Evolutionary conservation across 1,140 invertebrate species (phyloP), one percentile per base, ranked within the genome.

Genomic region (Eriosoma lanigerum): DNA sequence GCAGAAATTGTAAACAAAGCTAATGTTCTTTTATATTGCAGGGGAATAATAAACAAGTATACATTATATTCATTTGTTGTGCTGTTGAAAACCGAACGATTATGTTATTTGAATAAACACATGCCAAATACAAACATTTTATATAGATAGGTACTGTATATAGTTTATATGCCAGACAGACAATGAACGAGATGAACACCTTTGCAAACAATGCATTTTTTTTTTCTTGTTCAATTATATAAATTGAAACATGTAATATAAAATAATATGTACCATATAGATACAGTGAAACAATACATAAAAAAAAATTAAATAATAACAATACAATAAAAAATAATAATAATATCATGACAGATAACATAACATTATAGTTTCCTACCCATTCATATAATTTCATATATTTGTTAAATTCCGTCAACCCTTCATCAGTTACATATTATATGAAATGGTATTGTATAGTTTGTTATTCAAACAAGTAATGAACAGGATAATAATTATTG

Each of bases 101-200:
- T 75, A 75, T 75, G 72, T 78, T 78, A 60, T 58, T 78, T 60
- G 75, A 78, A 78, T 78, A 78, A 78, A 78, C 75, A 78, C 56
- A 78, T 26, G 56, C 54, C 72, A 58, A 76, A 76, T 52, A 76
- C 72, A 76, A 76, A 54, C 50, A 76, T 76, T 56, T 52, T 56
- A 58, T 44, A 76, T n/a, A n/a, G n/a, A n/a, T n/a, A n/a, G 9
- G 32, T 48, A 46, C 44, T 46, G 26, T 75, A 75, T 44, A 56
- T 17, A 19, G 21, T 64, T 19, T 58, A 26, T 26, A 54, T 17
- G 54, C 73, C 52, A 76, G 52, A 56, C 56, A 78, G 75, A 78
- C 75, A 78, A 78, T 78, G 29, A 75, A 75, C 52, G 72, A 75
- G 72, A 75, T 75, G 56, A 78, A 46, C 75, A 60, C 75, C 75